phyloP scores from a whole-genome alignment of 1,140 invertebrate species.

The Hermetia illucens region DNA sequence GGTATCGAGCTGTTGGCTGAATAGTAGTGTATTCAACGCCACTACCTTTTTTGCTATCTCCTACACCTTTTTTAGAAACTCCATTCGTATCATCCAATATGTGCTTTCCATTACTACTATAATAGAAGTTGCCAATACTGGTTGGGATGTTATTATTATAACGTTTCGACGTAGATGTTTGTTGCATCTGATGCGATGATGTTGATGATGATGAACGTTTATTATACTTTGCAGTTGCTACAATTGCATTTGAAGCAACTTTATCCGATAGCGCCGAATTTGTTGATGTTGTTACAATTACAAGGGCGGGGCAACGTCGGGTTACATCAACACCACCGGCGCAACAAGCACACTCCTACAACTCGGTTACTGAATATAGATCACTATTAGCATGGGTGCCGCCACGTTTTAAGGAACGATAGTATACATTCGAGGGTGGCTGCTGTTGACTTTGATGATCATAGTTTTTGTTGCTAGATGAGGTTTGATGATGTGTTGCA shows the following conservation, averaged over 20 bases:
- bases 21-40: constrained; percentile 2
- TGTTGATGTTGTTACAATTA: constrained; percentile 6
- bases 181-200: constrained; percentile 10
- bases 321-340: constrained; percentile 30
- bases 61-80: neutral
- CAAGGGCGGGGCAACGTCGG: constrained; percentile 12
- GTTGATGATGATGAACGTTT: constrained; percentile 18
- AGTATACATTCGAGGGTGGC: constrained; percentile 23
- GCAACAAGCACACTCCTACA: constrained; percentile 32
- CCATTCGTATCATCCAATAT: neutral
- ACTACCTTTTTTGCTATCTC: neutral
- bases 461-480: constrained; percentile 7
- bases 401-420: constrained; percentile 24
- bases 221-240: constrained; percentile 12
- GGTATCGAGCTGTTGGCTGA: constrained; percentile 10
- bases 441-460: constrained; percentile 14
- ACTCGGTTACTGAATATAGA: constrained; percentile 27
- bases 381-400: constrained; percentile 18
- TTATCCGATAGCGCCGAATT: constrained; percentile 7
- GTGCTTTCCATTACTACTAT: too few relatives aligned
- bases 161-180: neutral
- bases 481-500: constrained; percentile 11
- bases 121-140: too few relatives aligned
- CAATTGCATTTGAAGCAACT: constrained; percentile 10
- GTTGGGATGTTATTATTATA: neutral